phyloP scores from a whole-genome alignment of 2,113 vertebrate species.

The Corapipo altera region DNA sequence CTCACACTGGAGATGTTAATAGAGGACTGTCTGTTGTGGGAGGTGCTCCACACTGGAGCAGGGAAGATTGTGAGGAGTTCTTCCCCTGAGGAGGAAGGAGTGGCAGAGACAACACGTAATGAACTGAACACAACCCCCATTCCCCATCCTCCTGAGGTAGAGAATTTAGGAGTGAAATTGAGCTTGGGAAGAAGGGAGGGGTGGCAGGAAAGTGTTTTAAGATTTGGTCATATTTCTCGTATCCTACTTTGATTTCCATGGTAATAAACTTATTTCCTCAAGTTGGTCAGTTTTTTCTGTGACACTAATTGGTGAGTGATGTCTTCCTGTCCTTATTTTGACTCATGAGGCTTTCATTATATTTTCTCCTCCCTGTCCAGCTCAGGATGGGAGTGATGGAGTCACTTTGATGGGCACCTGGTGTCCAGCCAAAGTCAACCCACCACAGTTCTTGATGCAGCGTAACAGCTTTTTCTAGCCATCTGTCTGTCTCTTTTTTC shows the following conservation, averaged over 20 bases:
- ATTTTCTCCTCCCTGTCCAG: neutral
- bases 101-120: neutral
- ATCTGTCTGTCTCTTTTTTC: neutral
- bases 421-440: neutral
- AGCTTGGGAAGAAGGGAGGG: neutral
- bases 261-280: neutral
- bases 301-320: neutral
- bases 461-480: neutral
- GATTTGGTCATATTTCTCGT: neutral
- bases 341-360: fast-evolving
- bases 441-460: neutral
- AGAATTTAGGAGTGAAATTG: neutral
- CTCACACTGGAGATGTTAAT: neutral
- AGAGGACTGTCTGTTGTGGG: fast-evolving
- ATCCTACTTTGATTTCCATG: neutral
- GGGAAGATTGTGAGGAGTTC: neutral
- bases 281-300: neutral
- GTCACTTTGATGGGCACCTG: neutral
- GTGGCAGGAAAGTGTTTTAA: neutral
- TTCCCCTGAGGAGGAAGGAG: neutral
- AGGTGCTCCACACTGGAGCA: neutral
- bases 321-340: neutral
- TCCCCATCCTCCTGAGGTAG: neutral
- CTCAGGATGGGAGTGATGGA: neutral
- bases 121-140: neutral